Conservation (phyloP, 2,888 invertebrate species). For the Ectemnius cavifrons region DNA sequence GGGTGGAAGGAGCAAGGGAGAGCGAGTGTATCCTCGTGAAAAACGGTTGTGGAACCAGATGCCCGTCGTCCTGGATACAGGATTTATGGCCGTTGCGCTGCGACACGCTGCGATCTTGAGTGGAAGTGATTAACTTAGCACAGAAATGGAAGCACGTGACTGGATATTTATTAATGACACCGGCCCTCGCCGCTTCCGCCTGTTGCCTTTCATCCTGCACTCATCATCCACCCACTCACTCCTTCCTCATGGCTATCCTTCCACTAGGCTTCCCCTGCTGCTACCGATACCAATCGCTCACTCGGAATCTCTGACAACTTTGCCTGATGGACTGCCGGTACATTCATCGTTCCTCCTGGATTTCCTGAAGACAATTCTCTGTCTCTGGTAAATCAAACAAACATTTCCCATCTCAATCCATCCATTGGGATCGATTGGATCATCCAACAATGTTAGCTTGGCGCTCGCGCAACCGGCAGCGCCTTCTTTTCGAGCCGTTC, state of each 20-base stretch:
- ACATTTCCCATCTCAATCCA: no score
- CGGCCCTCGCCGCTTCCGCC: constrained; percentile 8
- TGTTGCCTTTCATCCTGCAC: constrained; percentile 1
- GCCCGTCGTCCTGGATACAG: constrained; percentile 58
- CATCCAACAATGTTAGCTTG: no score
- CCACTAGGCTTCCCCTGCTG: no score
- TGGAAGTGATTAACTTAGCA: constrained; percentile 55
- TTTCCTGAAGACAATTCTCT: no score
- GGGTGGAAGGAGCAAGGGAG: no score
- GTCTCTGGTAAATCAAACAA: no score
- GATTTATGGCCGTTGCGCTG: constrained; percentile 53
- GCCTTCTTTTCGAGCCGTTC: constrained; percentile 1
- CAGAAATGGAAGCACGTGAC: constrained; percentile 34
- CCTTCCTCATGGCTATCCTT: not conserved
- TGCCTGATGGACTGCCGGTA: no score
- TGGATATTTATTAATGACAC: constrained; percentile 47
- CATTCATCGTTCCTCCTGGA: no score
- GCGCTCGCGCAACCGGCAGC: no score
- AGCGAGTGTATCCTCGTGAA: constrained; percentile 42
- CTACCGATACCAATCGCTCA: no score
- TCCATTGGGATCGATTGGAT: no score
- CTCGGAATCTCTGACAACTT: no score
- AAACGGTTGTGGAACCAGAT: constrained; percentile 59
- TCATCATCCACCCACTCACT: not conserved
- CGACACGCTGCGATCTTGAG: constrained; percentile 55